These are phyloP conservation scores for Columbina picui DNA, from an alignment of 2,113 vertebrate species.

Conservation along the genomic window DNA sequence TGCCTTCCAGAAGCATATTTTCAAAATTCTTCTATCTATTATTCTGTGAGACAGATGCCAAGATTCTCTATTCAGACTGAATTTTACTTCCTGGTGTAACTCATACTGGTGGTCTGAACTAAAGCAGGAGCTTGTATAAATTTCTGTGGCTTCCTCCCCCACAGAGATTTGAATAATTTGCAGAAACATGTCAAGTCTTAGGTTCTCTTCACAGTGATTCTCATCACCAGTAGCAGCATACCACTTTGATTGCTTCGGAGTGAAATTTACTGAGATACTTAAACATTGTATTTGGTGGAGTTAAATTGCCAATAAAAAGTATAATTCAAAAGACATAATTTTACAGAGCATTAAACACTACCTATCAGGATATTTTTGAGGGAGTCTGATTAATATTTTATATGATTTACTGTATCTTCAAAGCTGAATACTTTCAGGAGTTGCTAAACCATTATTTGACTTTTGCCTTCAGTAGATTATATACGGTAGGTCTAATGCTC, in stretches of 20 bases:
- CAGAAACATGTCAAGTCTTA: conserved; percentile 1
- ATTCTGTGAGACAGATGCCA: neutral
- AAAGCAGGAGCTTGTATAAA: conserved; percentile 25
- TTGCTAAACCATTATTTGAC: conserved; percentile 8
- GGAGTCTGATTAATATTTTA: conserved; percentile 38
- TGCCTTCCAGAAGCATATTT: neutral
- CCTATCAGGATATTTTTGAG: neutral
- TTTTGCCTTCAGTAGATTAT: neutral
- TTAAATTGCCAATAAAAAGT: conserved; percentile 19
- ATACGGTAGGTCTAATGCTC: neutral
- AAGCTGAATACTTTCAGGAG: neutral
- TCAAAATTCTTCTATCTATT: neutral
- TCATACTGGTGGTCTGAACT: conserved; percentile 7
- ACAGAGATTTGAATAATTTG: neutral
- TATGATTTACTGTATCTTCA: conserved; percentile 21
- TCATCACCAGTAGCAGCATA: neutral
- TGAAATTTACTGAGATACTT: neutral
- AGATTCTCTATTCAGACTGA: conserved; percentile 12
- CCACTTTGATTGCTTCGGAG: neutral
- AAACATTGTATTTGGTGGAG: neutral
- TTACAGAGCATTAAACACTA: conserved; percentile 33
- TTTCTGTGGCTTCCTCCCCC: conserved; percentile 41
- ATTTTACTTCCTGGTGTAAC: conserved; percentile 20
- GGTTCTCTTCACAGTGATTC: neutral
- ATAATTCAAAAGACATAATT: conserved; percentile 47